Base-by-base conservation (phyloP, 2,888 invertebrate species). In the Epirrita christyi region DNA sequence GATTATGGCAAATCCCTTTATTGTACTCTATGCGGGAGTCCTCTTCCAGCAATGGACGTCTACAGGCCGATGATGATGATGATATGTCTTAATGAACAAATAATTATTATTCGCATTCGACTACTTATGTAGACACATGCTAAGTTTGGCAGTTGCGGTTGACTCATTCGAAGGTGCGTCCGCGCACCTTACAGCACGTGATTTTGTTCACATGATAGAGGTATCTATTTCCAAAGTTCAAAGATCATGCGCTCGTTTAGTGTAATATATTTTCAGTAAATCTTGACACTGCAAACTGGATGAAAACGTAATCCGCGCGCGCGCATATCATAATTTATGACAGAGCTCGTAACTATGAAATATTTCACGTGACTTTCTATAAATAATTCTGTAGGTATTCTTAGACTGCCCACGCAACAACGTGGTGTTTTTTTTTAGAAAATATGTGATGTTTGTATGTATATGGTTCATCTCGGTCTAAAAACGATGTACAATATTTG, bases 361-460 rank as follows among this genome's bases (percentile, higher is more conserved):
- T 45, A 43, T 36, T 59, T 55, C 64, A 62, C 64, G 66, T 66
- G 64, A 65, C 46, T 32, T 27, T 6, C 47, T 62, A 58, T 59
- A 59, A 61, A 64, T 62, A 66, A 49, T 54, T 60, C 34, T 32
- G 38, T 42, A 2, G 47, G 47, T 64, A 64, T 66, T 63, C 48
- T 58, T 66, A 60, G 51, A 45, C 10, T 32, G 45, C 38, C 49
- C 53, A 53, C 58, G 58, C 41, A 54, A 32, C 43, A 7, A 32
- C 9, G 44, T 41, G 47, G 53, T 60, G 11, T 37, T 42, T 63
- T 21, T 48, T 50, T 41, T n/a, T 21, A 40, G 15, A 40, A 40
- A 15, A 10, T 41, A 0, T 13, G 13, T 9, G n/a, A 5, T 40
- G 6, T 8, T 7, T 40, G 14, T 37, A 10, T n/a, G n/a, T n/a